These are phyloP conservation scores for Musca domestica DNA, from an alignment of 1,140 invertebrate genomes.

Conservation along the genomic window DNA sequence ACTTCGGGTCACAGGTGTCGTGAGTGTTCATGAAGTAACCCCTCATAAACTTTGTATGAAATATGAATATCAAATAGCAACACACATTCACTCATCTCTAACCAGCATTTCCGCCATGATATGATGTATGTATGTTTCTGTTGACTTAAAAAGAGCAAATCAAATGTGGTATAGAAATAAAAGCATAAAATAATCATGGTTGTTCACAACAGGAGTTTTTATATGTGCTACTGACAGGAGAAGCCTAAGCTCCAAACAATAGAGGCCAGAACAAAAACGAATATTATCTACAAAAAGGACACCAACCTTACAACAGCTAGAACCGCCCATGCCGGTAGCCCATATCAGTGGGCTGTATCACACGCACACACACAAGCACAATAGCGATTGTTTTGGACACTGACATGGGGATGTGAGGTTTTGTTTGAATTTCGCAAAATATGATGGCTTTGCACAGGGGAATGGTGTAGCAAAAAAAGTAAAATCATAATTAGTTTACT, in stretches of 20 bases:
- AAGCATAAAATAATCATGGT: too few relatives aligned
- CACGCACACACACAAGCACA: too few relatives aligned
- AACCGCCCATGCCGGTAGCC: too few relatives aligned
- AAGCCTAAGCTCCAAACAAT: conserved; percentile 16
- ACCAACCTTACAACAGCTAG: neutral
- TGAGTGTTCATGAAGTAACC: too few relatives aligned
- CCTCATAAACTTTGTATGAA: neutral
- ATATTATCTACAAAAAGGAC: conserved; percentile 9
- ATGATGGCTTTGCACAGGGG: too few relatives aligned
- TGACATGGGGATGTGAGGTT: too few relatives aligned
- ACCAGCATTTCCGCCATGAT: neutral
- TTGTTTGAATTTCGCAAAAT: too few relatives aligned
- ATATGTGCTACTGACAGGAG: conserved; percentile 4
- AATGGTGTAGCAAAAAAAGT: too few relatives aligned
- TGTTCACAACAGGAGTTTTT: neutral
- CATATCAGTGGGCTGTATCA: too few relatives aligned
- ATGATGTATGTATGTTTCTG: neutral
- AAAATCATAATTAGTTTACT: too few relatives aligned
- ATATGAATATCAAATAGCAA: neutral
- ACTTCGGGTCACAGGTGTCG: conserved; percentile 8
- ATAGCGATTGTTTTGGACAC: too few relatives aligned
- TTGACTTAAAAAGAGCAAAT: neutral
- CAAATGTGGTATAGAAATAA: neutral
- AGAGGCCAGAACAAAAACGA: neutral
- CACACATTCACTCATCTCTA: neutral